phyloP scores from a whole-genome alignment of 1,140 invertebrate species.

The Hetaerina americana region DNA sequence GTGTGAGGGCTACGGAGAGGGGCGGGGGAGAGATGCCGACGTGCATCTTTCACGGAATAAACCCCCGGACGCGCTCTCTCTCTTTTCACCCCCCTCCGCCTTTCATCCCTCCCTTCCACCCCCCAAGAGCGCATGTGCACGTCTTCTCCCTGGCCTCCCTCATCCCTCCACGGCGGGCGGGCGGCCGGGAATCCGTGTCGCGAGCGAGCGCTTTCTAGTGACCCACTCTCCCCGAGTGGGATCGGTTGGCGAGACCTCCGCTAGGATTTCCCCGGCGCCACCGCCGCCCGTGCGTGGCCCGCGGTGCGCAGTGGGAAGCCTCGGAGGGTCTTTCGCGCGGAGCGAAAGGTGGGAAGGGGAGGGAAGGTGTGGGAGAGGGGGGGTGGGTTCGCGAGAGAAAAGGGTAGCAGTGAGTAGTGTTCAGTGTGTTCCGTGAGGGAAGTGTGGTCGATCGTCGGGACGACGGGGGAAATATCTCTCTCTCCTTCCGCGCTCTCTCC shows the following conservation, averaged over 20 bases:
- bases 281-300: background rate
- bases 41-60: background rate
- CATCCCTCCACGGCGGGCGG: no score
- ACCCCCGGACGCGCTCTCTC: background rate
- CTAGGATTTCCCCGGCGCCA: background rate
- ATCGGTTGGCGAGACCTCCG: background rate
- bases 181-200: background rate
- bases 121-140: no score
- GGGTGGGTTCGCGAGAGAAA: no score
- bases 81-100: background rate
- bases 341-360: no score
- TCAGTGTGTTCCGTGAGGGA: no score
- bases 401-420: no score
- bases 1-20: background rate
- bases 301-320: background rate
- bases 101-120: background rate
- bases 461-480: no score
- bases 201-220: background rate
- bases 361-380: no score
- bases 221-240: background rate
- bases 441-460: no score
- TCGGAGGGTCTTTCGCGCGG: background rate
- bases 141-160: background rate
- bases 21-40: background rate
- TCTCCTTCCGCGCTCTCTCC: no score